Conservation (phyloP, 2,113 vertebrate species). For the Prietella phreatophila region DNA sequence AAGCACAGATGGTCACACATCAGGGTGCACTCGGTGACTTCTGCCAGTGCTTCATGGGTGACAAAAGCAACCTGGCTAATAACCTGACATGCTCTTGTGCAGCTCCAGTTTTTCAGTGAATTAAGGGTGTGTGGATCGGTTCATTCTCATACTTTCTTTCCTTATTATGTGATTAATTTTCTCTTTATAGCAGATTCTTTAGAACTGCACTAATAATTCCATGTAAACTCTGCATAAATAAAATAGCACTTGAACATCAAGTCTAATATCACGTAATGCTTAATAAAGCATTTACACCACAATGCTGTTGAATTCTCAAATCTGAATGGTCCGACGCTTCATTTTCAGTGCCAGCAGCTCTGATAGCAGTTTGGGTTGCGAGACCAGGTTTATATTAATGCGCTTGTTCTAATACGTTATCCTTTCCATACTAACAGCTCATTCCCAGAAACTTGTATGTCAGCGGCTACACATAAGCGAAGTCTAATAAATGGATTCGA, state of each 20-base stretch:
- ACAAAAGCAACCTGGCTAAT: constrained; percentile 40
- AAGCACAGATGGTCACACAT: constrained; percentile 51
- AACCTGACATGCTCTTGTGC: constrained; percentile 10
- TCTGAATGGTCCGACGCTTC: not conserved
- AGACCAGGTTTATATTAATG: not conserved
- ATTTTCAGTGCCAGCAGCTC: too few species aligned
- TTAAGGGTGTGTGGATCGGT: not conserved
- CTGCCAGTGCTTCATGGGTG: constrained; percentile 39
- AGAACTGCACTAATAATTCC: not conserved
- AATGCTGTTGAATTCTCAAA: not conserved
- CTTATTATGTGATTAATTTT: not conserved
- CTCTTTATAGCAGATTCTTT: not conserved
- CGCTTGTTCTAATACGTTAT: not conserved
- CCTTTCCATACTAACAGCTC: not conserved
- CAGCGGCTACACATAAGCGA: not conserved
- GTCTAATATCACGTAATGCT: not conserved
- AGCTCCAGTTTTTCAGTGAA: not conserved
- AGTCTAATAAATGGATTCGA: not conserved
- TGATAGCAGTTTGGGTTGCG: not conserved
- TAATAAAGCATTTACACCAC: not conserved
- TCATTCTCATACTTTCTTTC: not conserved
- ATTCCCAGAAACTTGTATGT: not conserved
- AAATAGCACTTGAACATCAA: not conserved
- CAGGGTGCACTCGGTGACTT: constrained; percentile 40
- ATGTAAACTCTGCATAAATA: not conserved